Conservation (phyloP, 2,888 invertebrate genomes). For the Noctua janthina region DNA sequence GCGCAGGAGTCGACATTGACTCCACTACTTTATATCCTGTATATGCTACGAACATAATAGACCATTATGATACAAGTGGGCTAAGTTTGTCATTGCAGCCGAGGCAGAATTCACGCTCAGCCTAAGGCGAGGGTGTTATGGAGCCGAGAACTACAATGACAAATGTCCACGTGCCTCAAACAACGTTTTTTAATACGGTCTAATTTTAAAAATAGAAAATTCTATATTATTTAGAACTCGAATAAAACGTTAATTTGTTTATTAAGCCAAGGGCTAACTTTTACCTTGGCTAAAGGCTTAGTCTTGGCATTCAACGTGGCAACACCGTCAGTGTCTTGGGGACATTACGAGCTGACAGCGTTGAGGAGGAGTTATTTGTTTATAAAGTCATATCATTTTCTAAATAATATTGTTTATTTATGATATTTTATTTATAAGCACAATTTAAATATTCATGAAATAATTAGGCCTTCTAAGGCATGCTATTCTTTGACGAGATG, state of each 20-base stretch:
- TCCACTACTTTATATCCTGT: constrained; percentile 83
- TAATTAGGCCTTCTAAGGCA: neutral
- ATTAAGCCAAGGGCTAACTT: too few relatives aligned
- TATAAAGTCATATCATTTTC: too few relatives aligned
- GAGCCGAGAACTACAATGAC: neutral
- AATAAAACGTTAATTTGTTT: too few relatives aligned
- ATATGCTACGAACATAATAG: constrained; percentile 52
- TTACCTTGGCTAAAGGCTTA: too few relatives aligned
- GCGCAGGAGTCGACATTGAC: constrained; percentile 78
- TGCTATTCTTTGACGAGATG: neutral
- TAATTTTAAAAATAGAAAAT: too few relatives aligned
- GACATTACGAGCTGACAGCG: too few relatives aligned
- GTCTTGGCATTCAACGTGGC: too few relatives aligned
- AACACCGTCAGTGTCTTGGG: too few relatives aligned
- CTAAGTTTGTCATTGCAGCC: neutral
- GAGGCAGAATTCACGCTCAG: neutral
- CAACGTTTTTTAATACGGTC: neutral
- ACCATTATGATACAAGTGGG: neutral
- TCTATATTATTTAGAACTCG: too few relatives aligned
- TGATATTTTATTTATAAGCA: too few relatives aligned
- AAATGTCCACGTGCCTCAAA: neutral
- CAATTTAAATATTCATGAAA: neutral
- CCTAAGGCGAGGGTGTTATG: neutral
- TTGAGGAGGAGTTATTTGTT: too few relatives aligned
- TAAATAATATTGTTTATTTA: too few relatives aligned